Percentiles rank a stretch among this genome's conserved stretches.
Evolutionary conservation across 2,888 invertebrate genomes (phyloP).

Genomic region (Beris chalybata): DNA sequence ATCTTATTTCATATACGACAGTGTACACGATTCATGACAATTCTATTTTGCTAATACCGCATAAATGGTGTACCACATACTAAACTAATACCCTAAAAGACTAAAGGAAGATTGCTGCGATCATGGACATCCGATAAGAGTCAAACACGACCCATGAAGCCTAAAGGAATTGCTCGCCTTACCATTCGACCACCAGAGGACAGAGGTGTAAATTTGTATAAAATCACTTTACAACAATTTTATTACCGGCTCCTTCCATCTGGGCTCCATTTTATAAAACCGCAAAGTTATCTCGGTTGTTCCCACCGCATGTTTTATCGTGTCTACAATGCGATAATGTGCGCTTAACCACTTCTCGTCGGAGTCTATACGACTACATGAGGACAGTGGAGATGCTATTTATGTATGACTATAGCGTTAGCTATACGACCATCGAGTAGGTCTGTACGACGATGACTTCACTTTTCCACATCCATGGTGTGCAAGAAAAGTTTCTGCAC

Average conservation of each 20-base stretch:
- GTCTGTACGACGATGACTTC: no score
- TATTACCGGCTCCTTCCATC: constrained; percentile 33
- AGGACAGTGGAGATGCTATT: not conserved
- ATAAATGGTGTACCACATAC: no score
- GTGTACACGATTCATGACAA: no score
- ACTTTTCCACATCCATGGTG: no score
- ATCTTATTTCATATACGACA: no score
- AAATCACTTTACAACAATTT: constrained; percentile 37
- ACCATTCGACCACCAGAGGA: not conserved
- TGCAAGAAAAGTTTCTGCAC: no score
- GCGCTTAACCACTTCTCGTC: constrained; percentile 29
- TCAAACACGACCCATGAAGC: not conserved
- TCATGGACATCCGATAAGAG: no score
- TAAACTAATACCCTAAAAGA: no score
- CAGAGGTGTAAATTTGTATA: constrained; percentile 35
- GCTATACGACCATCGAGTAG: no score
- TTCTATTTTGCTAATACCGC: no score
- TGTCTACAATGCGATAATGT: constrained; percentile 36
- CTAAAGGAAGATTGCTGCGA: no score
- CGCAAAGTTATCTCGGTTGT: constrained; percentile 36
- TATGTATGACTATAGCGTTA: no score
- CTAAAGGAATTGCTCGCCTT: not conserved
- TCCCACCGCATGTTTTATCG: constrained; percentile 35
- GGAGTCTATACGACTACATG: not conserved
- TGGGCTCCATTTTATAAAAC: constrained; percentile 33